A percentile compares a stretch with the other conserved stretches of the same genome.
Conservation (phyloP, 1,140 invertebrate species). For the Hylaeus anthracinus region DNA sequence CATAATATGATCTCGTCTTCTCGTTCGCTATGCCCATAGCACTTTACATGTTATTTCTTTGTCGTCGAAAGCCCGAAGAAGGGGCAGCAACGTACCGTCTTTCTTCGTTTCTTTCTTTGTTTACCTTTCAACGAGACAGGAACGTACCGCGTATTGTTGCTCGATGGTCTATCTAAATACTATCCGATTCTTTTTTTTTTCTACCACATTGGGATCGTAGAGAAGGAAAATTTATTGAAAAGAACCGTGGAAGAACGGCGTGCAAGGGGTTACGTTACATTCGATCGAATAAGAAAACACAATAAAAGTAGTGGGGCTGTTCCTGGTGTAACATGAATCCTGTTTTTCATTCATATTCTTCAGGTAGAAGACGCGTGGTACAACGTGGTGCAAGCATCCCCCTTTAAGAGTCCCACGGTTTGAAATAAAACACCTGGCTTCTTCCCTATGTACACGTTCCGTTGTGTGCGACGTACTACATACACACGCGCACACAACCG, state of each 20-base stretch:
- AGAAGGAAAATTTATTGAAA: conserved; percentile 50
- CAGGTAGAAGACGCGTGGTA: conserved; percentile 58
- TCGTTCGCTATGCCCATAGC: no score
- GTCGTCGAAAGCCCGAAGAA: not conserved
- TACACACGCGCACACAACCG: conserved; percentile 46
- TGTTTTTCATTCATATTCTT: conserved; percentile 77
- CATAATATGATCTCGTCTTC: no score
- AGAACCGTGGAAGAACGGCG: conserved; percentile 7
- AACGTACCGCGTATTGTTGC: not conserved
- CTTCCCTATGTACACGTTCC: conserved; percentile 40
- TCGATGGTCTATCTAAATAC: not conserved
- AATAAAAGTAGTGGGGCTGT: conserved; percentile 71
- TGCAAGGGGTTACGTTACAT: conserved; percentile 67
- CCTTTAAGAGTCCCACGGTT: conserved; percentile 78
- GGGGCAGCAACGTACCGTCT: not conserved
- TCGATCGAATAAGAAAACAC: conserved; percentile 74
- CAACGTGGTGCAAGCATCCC: conserved; percentile 72
- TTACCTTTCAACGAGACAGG: not conserved
- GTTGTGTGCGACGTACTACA: conserved; percentile 39
- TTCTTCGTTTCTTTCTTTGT: not conserved
- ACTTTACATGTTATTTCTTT: not conserved
- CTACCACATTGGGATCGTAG: not conserved
- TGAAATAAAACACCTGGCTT: conserved; percentile 78
- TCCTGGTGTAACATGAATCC: conserved; percentile 72
- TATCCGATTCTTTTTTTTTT: not conserved